Conservation (phyloP, 2,888 invertebrate species). For the Meiosimyza platycephala region DNA sequence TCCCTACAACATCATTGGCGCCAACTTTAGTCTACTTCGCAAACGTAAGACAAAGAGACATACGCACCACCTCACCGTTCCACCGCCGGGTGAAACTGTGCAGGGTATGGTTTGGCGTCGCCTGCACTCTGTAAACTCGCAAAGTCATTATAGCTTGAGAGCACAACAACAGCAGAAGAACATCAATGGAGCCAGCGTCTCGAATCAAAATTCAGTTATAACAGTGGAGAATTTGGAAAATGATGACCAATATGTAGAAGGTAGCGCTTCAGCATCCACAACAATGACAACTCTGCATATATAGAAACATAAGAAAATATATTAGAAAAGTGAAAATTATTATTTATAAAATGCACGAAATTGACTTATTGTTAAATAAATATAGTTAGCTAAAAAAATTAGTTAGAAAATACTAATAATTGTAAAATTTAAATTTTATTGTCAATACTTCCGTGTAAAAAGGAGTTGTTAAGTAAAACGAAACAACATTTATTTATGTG, state of each 20-base stretch:
- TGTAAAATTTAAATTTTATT: no score
- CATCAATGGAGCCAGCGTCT: background rate
- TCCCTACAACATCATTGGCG: no score
- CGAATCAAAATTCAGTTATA: conserved; percentile 42
- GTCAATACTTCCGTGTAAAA: no score
- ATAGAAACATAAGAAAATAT: conserved; percentile 35
- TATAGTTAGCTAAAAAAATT: background rate
- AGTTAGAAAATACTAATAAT: background rate
- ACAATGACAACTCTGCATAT: conserved; percentile 55
- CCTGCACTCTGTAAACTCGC: conserved; percentile 51
- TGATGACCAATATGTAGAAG: conserved; percentile 26
- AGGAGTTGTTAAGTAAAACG: no score
- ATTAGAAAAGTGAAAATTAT: background rate
- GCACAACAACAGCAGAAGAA: conserved; percentile 30
- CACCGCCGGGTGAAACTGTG: background rate
- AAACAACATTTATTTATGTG: no score
- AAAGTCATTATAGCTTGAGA: conserved; percentile 35
- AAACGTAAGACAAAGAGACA: no score
- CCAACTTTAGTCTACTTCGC: no score
- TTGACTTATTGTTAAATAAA: background rate
- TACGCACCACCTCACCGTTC: no score
- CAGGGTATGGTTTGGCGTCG: conserved; percentile 49
- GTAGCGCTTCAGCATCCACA: conserved; percentile 48
- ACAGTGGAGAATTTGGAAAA: conserved; percentile 47
- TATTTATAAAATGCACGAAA: background rate